These are phyloP conservation scores for Clarias pachynema DNA, from an alignment of 2,797 vertebrate genomes.

Conservation along the genomic window DNA sequence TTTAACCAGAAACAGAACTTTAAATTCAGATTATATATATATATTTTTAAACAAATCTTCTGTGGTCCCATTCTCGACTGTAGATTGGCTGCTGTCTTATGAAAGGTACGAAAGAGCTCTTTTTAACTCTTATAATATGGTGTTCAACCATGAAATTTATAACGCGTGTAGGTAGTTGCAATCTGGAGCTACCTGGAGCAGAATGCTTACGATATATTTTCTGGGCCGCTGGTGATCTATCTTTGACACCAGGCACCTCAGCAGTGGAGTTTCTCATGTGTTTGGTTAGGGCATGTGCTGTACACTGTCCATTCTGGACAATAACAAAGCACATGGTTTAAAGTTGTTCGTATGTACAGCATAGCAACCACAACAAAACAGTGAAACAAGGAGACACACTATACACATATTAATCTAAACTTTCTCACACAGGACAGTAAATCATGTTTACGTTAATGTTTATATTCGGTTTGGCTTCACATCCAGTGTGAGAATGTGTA, in stretches of 20 bases:
- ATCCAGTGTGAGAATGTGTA: not conserved
- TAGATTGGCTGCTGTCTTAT: not conserved
- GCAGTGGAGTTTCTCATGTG: not conserved
- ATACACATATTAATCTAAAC: not conserved
- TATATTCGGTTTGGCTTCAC: not conserved
- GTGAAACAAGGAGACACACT: not conserved
- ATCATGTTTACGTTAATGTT: not conserved
- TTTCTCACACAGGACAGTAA: not conserved
- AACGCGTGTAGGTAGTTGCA: not conserved
- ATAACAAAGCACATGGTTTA: too few species aligned
- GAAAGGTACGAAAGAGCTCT: not conserved
- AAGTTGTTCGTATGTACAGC: not conserved
- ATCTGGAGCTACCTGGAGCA: not conserved
- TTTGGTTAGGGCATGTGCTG: not conserved
- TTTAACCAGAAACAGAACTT: not conserved
- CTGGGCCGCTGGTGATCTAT: not conserved
- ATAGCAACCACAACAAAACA: not conserved
- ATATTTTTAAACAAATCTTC: too few species aligned
- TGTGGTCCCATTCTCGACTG: not conserved
- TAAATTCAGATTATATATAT: not conserved
- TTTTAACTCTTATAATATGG: not conserved
- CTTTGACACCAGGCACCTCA: not conserved
- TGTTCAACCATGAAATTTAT: not conserved
- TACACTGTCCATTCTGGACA: too few species aligned
- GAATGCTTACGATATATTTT: not conserved